phyloP scores from a whole-genome alignment of 2,888 invertebrate species.

The Melikaiella ostensackeni region DNA sequence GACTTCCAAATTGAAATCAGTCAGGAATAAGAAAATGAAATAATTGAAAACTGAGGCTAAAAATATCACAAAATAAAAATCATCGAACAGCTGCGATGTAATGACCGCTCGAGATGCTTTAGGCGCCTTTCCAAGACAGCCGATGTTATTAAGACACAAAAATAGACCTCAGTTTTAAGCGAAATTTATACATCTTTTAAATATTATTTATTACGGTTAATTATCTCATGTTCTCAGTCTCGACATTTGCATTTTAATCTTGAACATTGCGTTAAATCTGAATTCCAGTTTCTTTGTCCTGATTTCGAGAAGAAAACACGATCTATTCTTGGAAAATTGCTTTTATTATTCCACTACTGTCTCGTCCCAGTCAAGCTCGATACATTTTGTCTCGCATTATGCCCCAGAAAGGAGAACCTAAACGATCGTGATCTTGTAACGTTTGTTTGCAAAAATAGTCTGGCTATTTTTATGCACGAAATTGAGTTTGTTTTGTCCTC shows the following conservation, averaged over 20 bases:
- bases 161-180: not conserved
- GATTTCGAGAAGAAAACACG: not conserved
- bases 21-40: not conserved
- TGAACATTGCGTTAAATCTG: not conserved
- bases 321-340: constrained; percentile 42
- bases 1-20: no score
- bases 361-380: not conserved
- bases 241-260: not conserved
- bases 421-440: not conserved
- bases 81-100: not conserved
- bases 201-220: not conserved
- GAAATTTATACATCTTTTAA: not conserved
- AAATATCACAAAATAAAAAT: not conserved
- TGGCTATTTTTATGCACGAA: not conserved
- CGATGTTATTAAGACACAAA: constrained; percentile 7
- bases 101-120: not conserved
- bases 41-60: not conserved
- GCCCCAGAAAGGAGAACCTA: no score
- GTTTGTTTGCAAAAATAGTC: not conserved
- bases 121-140: constrained; percentile 1
- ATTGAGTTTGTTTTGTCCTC: constrained; percentile 1
- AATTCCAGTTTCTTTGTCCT: constrained; percentile 13
- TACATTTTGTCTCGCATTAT: no score
- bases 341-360: constrained; percentile 24
- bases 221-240: not conserved